Evolutionary conservation across 2,888 invertebrate species (phyloP), one percentile per base, ranked within the genome.

Genomic region (Drosophila phalerata): DNA sequence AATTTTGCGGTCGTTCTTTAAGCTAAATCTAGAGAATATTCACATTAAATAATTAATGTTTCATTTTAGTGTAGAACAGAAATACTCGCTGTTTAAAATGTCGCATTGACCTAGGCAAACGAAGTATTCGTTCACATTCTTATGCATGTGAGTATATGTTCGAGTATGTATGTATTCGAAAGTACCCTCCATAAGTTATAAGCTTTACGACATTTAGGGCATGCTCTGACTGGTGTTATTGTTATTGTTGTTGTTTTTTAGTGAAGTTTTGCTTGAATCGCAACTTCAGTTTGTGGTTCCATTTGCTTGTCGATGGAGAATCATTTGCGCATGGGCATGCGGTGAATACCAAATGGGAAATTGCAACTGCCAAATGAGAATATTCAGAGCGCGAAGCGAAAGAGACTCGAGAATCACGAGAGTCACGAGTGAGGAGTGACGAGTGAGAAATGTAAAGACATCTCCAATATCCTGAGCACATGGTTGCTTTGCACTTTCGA

Each of bases 151-250:
- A 30, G 11, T 52, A 22, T 32, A 11, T 32, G 10, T 9, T 8
- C n/a, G n/a, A n/a, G n/a, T 32, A 17, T 34, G n/a, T 25, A 47
- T 15, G n/a, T 19, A 43, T 10, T 28, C 11, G 13, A 40, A 17
- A 11, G 19, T 30, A 58, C 61, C 53, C 78, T 55, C 28, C 42
- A 62, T 69, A 78, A 66, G 45, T 66, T 57, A 32, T 5, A 65
- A 66, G 55, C 49, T 76, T 78, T 62, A 76, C 61, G 75, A 61
- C 78, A 77, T 76, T 77, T 73, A 13, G 75, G 73, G 57, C 73
- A 76, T 22, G 65, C 55, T 34, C 61, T 65, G 57, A 32, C 34
- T 62, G 38, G 19, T 10, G 28, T 22, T 38, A 19, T 30, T 34
- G 10, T 61, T 43, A 28, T 52, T 48, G 30, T 56, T 19, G 5